phyloP scores from a whole-genome alignment of 2,113 vertebrate genomes.

The Amphiprion ocellaris region DNA sequence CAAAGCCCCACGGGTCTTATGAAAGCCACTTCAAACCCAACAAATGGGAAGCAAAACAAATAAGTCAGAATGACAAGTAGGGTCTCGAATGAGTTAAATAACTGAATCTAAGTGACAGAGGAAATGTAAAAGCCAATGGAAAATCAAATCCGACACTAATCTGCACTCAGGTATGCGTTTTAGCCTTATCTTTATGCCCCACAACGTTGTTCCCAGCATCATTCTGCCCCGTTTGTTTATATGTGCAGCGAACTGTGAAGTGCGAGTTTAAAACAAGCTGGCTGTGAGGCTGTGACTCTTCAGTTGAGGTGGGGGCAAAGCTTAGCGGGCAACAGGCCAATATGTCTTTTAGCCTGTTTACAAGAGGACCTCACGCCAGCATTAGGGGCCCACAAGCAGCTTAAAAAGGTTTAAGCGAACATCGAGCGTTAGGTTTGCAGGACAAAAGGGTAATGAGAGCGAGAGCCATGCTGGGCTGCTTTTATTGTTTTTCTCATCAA shows the following conservation, averaged over 20 bases:
- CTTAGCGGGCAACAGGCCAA: conserved; percentile 14
- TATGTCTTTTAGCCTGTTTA: conserved; percentile 42
- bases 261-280: conserved; percentile 17
- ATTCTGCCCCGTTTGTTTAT: conserved; percentile 18
- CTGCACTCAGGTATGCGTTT: conserved; percentile 1
- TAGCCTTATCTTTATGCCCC: background rate
- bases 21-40: conserved; percentile 39
- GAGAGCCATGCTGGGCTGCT: background rate
- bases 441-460: conserved; percentile 16
- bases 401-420: conserved; percentile 25
- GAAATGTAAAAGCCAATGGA: background rate
- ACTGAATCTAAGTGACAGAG: conserved; percentile 17
- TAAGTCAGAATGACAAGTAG: conserved; percentile 23
- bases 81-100: conserved; percentile 23
- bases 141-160: conserved; percentile 10
- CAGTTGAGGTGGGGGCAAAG: background rate
- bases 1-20: conserved; percentile 12
- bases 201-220: too few species aligned
- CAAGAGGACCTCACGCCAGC: background rate
- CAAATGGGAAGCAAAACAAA: conserved; percentile 26
- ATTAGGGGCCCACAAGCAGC: conserved; percentile 2
- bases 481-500: too few species aligned
- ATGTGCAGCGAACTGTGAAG: conserved; percentile 1
- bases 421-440: conserved; percentile 7
- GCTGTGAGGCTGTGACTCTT: background rate